phyloP scores from a whole-genome alignment of 2,888 invertebrate genomes.

The Nomada ruficornis region DNA sequence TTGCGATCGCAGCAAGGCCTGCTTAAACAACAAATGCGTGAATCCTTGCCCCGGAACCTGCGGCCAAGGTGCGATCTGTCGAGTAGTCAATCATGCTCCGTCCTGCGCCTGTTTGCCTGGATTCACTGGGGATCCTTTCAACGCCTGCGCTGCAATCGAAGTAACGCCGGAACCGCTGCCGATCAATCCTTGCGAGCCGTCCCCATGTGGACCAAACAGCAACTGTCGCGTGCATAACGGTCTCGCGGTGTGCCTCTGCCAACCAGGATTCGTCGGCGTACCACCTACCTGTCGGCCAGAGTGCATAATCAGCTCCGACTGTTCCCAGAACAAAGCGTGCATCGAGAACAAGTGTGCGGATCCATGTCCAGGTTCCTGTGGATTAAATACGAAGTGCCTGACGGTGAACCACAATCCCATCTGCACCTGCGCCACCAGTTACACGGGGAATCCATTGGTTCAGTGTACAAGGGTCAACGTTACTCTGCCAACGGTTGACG shows the following conservation, averaged over 20 bases:
- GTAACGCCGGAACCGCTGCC: slow-evolving; percentile 69
- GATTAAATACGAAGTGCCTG: slow-evolving; percentile 92
- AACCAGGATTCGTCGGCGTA: slow-evolving; percentile 90
- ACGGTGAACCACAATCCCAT: slow-evolving; percentile 94
- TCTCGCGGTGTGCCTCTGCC: slow-evolving; percentile 93
- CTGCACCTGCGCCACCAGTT: slow-evolving; percentile 92
- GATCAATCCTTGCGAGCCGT: slow-evolving; percentile 90
- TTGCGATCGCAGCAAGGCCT: slow-evolving; percentile 91
- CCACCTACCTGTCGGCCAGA: slow-evolving; percentile 93
- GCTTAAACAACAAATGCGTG: slow-evolving; percentile 93
- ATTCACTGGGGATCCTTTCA: slow-evolving; percentile 91
- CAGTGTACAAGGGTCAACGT: slow-evolving; percentile 88
- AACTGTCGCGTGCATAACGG: slow-evolving; percentile 91
- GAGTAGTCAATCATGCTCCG: slow-evolving; percentile 92
- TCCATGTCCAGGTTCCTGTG: slow-evolving; percentile 93
- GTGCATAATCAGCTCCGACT: slow-evolving; percentile 93
- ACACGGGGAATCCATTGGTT: slow-evolving; percentile 92
- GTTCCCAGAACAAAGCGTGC: slow-evolving; percentile 92
- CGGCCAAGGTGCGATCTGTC: slow-evolving; percentile 92
- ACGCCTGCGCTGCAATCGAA: slow-evolving; percentile 84
- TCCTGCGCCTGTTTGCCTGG: slow-evolving; percentile 92
- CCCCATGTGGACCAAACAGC: slow-evolving; percentile 94
- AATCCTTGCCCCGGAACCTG: slow-evolving; percentile 94
- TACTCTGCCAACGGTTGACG: slow-evolving; percentile 74
- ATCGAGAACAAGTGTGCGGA: slow-evolving; percentile 92